A percentile compares a stretch with the other conserved stretches of the same genome.
These are phyloP conservation scores for Felis chaus DNA, from an alignment of 2,113 vertebrate species.

Conservation along the genomic window DNA sequence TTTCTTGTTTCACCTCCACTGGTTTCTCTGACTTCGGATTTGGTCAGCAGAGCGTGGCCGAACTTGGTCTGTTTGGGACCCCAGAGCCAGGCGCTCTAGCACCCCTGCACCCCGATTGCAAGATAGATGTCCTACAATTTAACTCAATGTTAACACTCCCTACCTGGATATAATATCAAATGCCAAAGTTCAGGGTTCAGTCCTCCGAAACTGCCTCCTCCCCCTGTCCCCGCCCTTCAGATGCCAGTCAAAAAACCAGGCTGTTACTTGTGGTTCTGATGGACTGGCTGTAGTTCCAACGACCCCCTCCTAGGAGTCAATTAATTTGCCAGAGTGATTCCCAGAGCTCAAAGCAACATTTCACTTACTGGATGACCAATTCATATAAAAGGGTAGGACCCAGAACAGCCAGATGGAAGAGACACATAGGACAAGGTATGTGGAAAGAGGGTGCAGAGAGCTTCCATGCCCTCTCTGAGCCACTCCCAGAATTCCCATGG, in stretches of 20 bases:
- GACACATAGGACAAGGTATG: not conserved
- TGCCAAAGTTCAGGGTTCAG: not conserved
- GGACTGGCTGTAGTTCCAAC: not conserved
- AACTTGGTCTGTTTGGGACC: not conserved
- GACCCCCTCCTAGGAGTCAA: not conserved
- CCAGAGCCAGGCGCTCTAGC: not conserved
- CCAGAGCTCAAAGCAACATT: not conserved
- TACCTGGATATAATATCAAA: not conserved
- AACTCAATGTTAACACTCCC: not conserved
- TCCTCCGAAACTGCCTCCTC: too few species aligned
- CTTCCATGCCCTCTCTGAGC: not conserved
- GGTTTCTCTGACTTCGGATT: not conserved
- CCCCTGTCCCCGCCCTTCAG: not conserved
- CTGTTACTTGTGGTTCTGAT: not conserved
- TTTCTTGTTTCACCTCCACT: not conserved
- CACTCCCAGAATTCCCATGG: not conserved
- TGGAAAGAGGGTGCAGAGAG: not conserved
- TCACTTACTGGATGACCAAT: not conserved
- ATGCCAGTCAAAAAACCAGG: not conserved
- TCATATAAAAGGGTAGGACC: not conserved
- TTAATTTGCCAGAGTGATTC: not conserved
- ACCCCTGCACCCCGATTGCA: not conserved
- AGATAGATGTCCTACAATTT: not conserved
- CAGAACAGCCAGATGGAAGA: not conserved
- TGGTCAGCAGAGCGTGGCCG: not conserved